phyloP scores from a whole-genome alignment of 2,113 vertebrate species.

The Clarias macrocephalus region DNA sequence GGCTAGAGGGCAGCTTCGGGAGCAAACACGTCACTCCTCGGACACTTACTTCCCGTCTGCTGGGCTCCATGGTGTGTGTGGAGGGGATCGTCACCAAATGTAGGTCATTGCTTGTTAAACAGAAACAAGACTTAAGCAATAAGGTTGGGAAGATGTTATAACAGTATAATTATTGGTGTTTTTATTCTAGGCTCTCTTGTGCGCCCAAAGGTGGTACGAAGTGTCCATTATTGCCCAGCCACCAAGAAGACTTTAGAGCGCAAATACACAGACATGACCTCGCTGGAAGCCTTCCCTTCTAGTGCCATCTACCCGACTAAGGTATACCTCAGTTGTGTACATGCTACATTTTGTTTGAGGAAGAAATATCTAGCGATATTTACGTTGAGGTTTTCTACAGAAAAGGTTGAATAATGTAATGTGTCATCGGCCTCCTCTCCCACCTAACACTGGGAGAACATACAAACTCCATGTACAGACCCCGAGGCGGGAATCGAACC shows the following conservation, averaged over 20 bases:
- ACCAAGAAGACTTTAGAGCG: slow-evolving; percentile 96
- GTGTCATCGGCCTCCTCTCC: too few relatives aligned
- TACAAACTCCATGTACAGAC: too few relatives aligned
- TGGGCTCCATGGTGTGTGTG: slow-evolving; percentile 91
- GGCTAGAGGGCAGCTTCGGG: slow-evolving; percentile 94
- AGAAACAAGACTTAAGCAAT: not conserved
- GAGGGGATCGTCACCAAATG: slow-evolving; percentile 98
- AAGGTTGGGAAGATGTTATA: not conserved
- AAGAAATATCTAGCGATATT: not conserved
- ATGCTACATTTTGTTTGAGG: not conserved
- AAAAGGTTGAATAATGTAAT: not conserved
- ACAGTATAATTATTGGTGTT: too few relatives aligned
- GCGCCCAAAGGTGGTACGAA: slow-evolving; percentile 92
- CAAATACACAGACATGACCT: slow-evolving; percentile 92
- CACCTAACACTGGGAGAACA: too few relatives aligned
- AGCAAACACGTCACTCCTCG: slow-evolving; percentile 89
- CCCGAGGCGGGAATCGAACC: too few relatives aligned
- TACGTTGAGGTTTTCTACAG: not conserved
- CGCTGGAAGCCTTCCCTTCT: slow-evolving; percentile 90
- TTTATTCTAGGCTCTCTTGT: slow-evolving; percentile 84
- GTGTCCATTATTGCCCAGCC: slow-evolving; percentile 94
- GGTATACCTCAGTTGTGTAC: slow-evolving; percentile 64
- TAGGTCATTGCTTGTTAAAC: slow-evolving; percentile 64
- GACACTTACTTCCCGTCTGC: slow-evolving; percentile 86
- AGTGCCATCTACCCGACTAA: slow-evolving; percentile 93